Conservation (phyloP, 2,113 vertebrate genomes). For the Callopanchax toddi region DNA sequence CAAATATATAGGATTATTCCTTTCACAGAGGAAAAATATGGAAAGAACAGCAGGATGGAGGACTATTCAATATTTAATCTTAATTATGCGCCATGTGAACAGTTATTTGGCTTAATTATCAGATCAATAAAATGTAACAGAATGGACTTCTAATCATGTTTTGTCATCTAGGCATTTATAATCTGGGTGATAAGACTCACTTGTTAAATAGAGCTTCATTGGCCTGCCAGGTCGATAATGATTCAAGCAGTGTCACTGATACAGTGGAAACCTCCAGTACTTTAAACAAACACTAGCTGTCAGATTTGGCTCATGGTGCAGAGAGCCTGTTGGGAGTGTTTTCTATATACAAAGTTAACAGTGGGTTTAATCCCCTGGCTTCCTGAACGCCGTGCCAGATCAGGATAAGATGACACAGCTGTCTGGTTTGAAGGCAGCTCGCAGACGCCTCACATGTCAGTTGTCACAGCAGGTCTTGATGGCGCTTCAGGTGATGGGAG, state of each 20-base stretch:
- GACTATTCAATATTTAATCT: not conserved
- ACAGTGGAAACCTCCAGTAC: not conserved
- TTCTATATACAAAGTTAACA: slow-evolving; percentile 46
- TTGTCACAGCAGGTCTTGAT: slow-evolving; percentile 60
- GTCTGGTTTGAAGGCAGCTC: slow-evolving; percentile 66
- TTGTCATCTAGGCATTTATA: slow-evolving; percentile 19
- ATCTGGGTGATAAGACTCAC: slow-evolving; percentile 20
- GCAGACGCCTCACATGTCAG: slow-evolving; percentile 62
- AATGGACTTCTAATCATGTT: slow-evolving; percentile 14
- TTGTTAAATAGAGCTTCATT: slow-evolving; percentile 21
- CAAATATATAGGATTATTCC: not conserved
- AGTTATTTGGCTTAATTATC: slow-evolving; percentile 15
- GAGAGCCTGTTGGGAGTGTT: slow-evolving; percentile 16
- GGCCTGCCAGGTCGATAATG: slow-evolving; percentile 10
- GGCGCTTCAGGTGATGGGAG: slow-evolving; percentile 67
- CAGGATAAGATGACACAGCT: slow-evolving; percentile 64
- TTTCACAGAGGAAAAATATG: not conserved
- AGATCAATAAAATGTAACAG: slow-evolving; percentile 9
- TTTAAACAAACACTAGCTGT: slow-evolving; percentile 39
- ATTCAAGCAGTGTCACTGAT: slow-evolving; percentile 12
- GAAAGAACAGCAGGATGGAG: not conserved
- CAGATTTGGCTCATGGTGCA: slow-evolving; percentile 42
- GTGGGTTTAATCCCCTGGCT: slow-evolving; percentile 53
- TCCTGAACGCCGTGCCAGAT: slow-evolving; percentile 40
- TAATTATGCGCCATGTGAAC: not conserved